Evolutionary conservation across 2,888 invertebrate genomes (phyloP).

Genomic region (Drosophila trichaetosa): DNA sequence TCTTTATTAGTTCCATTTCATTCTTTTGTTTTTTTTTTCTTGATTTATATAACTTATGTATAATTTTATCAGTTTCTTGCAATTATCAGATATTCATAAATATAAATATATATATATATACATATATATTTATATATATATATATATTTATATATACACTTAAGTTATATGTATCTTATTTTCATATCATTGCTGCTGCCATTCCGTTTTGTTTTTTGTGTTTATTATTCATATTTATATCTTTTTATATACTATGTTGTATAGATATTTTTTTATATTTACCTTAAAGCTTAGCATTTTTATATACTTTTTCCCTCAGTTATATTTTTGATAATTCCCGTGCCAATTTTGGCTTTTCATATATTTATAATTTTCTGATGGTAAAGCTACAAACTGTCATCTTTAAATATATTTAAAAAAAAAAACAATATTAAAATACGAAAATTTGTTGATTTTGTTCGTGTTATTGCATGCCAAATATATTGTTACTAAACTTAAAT

Average conservation of each 20-base stretch:
- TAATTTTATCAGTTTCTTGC: slow-evolving; percentile 74
- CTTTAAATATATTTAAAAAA: slow-evolving; percentile 3
- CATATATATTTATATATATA: slow-evolving; percentile 45
- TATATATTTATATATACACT: slow-evolving; percentile 45
- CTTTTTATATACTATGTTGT: slow-evolving; percentile 34
- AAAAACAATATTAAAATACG: slow-evolving; percentile 6
- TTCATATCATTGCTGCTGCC: slow-evolving; percentile 56
- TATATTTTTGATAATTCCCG: slow-evolving; percentile 33
- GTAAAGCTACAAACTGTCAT: slow-evolving; percentile 41
- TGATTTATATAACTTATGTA: slow-evolving; percentile 59
- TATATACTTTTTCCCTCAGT: slow-evolving; percentile 37
- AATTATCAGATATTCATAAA: slow-evolving; percentile 61
- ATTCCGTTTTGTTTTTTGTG: slow-evolving; percentile 36
- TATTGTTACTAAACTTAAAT: slow-evolving; percentile 13
- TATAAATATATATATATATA: slow-evolving; percentile 45
- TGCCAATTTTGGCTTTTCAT: slow-evolving; percentile 24
- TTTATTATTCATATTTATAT: slow-evolving; percentile 35
- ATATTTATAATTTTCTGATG: slow-evolving; percentile 21
- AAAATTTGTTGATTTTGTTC: slow-evolving; percentile 30
- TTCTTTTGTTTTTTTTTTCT: slow-evolving; percentile 33
- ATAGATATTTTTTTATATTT: slow-evolving; percentile 59
- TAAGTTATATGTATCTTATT: slow-evolving; percentile 56
- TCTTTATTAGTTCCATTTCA: slow-evolving; percentile 75
- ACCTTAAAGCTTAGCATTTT: slow-evolving; percentile 61
- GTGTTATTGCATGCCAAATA: slow-evolving; percentile 33